Percentiles rank a stretch among this genome's conserved stretches.
phyloP scores from a whole-genome alignment of 1,140 invertebrate genomes.

The Apis mellifera region DNA sequence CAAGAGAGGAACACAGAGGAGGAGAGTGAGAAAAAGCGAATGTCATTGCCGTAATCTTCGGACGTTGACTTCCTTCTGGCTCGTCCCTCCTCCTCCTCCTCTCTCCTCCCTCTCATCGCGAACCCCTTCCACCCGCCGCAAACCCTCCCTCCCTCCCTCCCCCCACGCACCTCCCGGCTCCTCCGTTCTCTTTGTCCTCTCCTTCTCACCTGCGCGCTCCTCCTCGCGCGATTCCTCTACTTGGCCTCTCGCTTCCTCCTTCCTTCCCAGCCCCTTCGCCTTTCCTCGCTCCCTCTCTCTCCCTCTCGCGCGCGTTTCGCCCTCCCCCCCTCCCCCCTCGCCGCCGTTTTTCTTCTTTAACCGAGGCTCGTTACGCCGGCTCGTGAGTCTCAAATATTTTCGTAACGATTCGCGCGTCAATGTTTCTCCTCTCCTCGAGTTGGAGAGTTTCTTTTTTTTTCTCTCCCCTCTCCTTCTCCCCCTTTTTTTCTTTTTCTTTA shows the following conservation, averaged over 20 bases:
- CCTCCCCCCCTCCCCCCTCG: background rate
- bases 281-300: constrained; percentile 12
- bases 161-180: constrained; percentile 10
- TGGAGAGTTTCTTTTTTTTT: too few species aligned
- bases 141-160: too few species aligned
- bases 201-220: constrained; percentile 41
- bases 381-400: constrained; percentile 54
- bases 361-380: constrained; percentile 45
- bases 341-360: constrained; percentile 28
- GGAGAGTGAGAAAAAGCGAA: constrained; percentile 81
- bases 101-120: constrained; percentile 43
- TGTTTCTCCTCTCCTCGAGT: background rate
- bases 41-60: constrained; percentile 82
- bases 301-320: background rate
- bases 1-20: constrained; percentile 70
- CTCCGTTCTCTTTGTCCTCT: constrained; percentile 27
- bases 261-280: background rate
- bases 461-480: too few species aligned
- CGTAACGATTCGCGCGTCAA: constrained; percentile 47
- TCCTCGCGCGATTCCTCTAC: constrained; percentile 25
- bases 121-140: background rate
- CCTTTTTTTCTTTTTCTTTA: too few species aligned
- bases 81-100: constrained; percentile 70
- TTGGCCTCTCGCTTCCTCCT: constrained; percentile 29
- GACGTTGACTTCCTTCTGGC: constrained; percentile 80